Conservation (phyloP, 2,888 invertebrate species). For the Julus scandinavius region DNA sequence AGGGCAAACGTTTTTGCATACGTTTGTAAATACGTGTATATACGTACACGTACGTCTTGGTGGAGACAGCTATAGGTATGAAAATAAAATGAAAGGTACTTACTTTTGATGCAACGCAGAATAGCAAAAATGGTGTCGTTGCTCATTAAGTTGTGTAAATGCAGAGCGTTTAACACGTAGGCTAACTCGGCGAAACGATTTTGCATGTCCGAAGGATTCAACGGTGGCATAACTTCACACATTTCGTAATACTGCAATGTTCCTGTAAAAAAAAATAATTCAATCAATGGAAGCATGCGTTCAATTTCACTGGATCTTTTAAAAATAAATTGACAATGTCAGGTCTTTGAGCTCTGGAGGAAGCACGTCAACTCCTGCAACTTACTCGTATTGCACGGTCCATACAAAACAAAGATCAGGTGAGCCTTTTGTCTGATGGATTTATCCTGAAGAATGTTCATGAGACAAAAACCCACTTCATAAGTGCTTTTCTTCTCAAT, state of each 20-base stretch:
- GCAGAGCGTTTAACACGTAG: neutral
- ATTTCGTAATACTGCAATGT: neutral
- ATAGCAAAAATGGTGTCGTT: neutral
- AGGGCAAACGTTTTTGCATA: too few species aligned
- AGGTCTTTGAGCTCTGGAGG: too few species aligned
- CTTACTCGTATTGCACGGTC: neutral
- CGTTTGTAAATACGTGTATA: too few species aligned
- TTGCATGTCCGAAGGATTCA: neutral
- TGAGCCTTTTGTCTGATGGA: neutral
- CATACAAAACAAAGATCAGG: neutral
- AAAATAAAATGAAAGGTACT: neutral
- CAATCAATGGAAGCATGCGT: neutral
- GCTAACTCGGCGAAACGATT: neutral
- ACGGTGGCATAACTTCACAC: neutral
- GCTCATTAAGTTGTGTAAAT: neutral
- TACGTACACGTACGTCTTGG: too few species aligned
- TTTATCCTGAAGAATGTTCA: neutral
- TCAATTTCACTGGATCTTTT: neutral
- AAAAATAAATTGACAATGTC: too few species aligned
- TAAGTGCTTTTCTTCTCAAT: neutral
- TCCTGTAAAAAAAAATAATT: neutral
- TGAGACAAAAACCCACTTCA: neutral
- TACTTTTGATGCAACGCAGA: neutral
- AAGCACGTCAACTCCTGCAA: neutral
- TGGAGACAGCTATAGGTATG: neutral